Conservation (phyloP, 1,140 invertebrate genomes). For the Musca domestica region DNA sequence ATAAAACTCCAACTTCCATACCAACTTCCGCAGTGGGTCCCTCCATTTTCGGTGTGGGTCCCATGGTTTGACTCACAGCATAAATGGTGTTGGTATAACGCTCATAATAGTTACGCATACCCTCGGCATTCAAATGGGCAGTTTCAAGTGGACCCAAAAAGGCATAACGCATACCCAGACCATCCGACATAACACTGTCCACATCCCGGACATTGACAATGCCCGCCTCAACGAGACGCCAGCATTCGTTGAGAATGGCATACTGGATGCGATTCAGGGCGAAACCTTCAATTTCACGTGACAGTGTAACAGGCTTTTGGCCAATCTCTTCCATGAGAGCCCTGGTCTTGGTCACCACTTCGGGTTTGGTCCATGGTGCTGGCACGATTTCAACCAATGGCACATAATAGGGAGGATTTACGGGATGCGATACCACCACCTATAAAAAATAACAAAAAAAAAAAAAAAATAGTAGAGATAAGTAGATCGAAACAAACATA, state of each 20-base stretch:
- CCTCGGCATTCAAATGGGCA: constrained; percentile 92
- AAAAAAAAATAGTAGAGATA: no score
- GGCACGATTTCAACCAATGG: constrained; percentile 93
- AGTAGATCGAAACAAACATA: no score
- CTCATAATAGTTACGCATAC: constrained; percentile 61
- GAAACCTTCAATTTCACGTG: constrained; percentile 88
- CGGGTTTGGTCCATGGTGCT: constrained; percentile 79
- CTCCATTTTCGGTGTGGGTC: constrained; percentile 71
- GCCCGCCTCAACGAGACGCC: constrained; percentile 81
- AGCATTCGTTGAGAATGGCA: constrained; percentile 90
- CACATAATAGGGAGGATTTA: constrained; percentile 95
- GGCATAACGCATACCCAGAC: constrained; percentile 91
- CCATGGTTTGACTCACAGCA: constrained; percentile 73
- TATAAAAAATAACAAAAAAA: constrained; percentile 27
- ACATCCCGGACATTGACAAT: constrained; percentile 84
- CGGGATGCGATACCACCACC: constrained; percentile 75
- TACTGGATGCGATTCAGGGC: constrained; percentile 94
- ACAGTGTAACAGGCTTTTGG: constrained; percentile 82
- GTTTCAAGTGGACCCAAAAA: constrained; percentile 93
- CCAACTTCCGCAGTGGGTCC: constrained; percentile 53
- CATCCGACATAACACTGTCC: constrained; percentile 91
- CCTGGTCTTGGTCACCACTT: constrained; percentile 60
- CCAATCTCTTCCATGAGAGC: constrained; percentile 84
- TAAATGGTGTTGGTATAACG: constrained; percentile 79
- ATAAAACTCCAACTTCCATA: neutral